Percentiles rank a stretch among this genome's conserved stretches.
phyloP scores from a whole-genome alignment of 2,888 invertebrate species.

The Leptopilina syphax region DNA sequence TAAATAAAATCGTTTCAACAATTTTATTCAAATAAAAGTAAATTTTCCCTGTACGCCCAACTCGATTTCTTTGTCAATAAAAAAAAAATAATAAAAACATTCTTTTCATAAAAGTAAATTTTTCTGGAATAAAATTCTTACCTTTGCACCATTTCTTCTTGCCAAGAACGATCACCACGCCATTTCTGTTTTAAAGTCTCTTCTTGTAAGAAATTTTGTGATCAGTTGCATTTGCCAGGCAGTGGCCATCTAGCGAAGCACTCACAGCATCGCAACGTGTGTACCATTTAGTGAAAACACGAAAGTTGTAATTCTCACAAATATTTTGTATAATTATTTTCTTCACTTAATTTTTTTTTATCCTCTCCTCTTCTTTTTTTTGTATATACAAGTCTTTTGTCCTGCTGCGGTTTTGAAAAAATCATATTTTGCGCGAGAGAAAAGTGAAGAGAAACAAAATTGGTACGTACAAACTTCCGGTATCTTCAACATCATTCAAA shows the following conservation, averaged over 20 bases:
- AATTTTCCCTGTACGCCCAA: too few relatives aligned
- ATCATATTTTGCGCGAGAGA: constrained; percentile 59
- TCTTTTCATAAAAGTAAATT: not conserved
- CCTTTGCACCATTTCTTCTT: constrained; percentile 62
- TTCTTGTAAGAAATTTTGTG: constrained; percentile 65
- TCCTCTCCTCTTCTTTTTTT: constrained; percentile 44
- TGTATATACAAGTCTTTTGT: constrained; percentile 25
- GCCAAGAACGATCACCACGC: constrained; percentile 69
- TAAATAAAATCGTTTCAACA: too few relatives aligned
- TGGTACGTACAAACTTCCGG: constrained; percentile 59
- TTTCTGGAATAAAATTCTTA: constrained; percentile 50
- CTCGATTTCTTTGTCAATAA: too few relatives aligned
- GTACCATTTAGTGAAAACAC: constrained; percentile 40
- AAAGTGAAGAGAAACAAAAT: constrained; percentile 38
- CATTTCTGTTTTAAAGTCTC: constrained; percentile 61
- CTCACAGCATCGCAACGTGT: constrained; percentile 52
- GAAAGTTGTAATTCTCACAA: not conserved
- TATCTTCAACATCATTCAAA: constrained; percentile 34
- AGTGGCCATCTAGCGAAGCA: constrained; percentile 65
- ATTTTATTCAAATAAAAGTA: too few relatives aligned
- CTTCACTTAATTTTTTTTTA: constrained; percentile 42
- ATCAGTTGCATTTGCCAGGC: constrained; percentile 71
- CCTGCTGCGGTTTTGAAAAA: constrained; percentile 57
- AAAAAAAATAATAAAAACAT: too few relatives aligned
- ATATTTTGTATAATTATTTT: constrained; percentile 42